phyloP scores from a whole-genome alignment of 2,113 vertebrate genomes.

The Cephalopholis sonnerati region DNA sequence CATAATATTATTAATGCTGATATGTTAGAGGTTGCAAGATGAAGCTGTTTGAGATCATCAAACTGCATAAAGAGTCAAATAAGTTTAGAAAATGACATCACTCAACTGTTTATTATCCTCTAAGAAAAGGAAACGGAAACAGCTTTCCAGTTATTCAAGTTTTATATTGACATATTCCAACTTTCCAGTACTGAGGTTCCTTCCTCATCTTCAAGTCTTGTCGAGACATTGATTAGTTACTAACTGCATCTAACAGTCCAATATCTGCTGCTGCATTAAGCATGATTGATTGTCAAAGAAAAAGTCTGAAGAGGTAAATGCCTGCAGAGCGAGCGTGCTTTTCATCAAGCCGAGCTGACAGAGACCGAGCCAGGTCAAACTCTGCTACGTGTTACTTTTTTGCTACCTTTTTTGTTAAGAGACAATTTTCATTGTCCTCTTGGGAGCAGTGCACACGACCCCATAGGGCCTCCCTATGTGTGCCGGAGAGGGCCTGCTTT shows the following conservation, averaged over 20 bases:
- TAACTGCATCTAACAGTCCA: conserved; percentile 3
- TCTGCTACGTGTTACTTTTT: not conserved
- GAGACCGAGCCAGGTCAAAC: not conserved
- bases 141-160: not conserved
- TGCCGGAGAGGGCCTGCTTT: conserved; percentile 21
- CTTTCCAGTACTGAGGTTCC: not conserved
- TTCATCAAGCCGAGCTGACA: conserved; percentile 41
- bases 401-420: conserved; percentile 22
- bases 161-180: not conserved
- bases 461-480: not conserved
- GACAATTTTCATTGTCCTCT: conserved; percentile 1
- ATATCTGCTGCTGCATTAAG: conserved; percentile 25
- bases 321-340: not conserved
- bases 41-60: not conserved
- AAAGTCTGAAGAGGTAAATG: not conserved
- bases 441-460: conserved; percentile 18
- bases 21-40: not conserved
- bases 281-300: conserved; percentile 9
- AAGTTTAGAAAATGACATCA: not conserved
- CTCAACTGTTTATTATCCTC: not conserved
- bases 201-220: no score
- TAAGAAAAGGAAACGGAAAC: not conserved
- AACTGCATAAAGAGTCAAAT: not conserved
- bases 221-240: not conserved
- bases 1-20: not conserved